A percentile compares a stretch with the other conserved stretches of the same genome.
These are phyloP conservation scores for Orthosia gracilis DNA, from an alignment of 2,888 invertebrate species.

Conservation along the genomic window DNA sequence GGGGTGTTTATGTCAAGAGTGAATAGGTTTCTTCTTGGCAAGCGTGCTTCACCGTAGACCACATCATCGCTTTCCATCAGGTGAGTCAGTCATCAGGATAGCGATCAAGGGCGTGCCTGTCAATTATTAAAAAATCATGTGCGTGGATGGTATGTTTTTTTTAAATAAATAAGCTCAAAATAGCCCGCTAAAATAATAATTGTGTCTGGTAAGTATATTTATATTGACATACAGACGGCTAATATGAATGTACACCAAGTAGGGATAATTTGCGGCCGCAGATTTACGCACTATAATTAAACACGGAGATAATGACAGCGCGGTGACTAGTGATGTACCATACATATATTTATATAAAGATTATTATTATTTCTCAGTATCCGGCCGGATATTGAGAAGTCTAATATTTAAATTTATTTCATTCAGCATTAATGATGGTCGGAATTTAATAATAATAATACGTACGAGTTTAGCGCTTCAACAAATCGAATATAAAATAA, in stretches of 20 bases:
- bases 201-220: too few species aligned
- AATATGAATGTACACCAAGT: conserved; percentile 21
- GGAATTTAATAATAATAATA: neutral
- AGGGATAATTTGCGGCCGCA: conserved; percentile 36
- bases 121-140: too few species aligned
- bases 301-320: conserved; percentile 30
- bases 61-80: too few species aligned
- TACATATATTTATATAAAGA: too few species aligned
- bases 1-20: too few species aligned
- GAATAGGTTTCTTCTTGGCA: too few species aligned
- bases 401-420: neutral
- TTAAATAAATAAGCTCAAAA: neutral
- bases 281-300: conserved; percentile 47
- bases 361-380: conserved; percentile 7
- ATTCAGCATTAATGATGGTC: too few species aligned
- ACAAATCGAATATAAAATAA: conserved; percentile 7
- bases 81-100: too few species aligned
- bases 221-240: conserved; percentile 1
- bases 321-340: conserved; percentile 32
- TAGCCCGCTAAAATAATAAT: neutral
- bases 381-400: conserved; percentile 6
- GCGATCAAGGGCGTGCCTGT: too few species aligned
- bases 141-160: neutral
- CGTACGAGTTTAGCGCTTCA: neutral
- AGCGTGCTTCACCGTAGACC: too few species aligned